phyloP scores from a whole-genome alignment of 2,797 vertebrate genomes.

The Chloroceryle inda region DNA sequence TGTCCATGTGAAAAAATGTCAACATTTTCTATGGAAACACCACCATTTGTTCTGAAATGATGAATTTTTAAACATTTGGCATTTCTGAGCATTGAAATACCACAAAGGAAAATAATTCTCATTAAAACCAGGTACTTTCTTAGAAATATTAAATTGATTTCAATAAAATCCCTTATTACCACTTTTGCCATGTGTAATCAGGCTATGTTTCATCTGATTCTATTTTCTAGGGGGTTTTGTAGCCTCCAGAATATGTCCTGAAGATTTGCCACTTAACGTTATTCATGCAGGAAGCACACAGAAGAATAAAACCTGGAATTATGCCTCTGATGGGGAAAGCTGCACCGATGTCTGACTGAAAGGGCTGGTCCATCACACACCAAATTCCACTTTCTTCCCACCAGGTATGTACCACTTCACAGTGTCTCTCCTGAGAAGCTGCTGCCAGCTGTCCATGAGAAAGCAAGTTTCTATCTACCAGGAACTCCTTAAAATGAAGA shows the following conservation, averaged over 20 bases:
- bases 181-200: background rate
- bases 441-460: background rate
- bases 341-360: background rate
- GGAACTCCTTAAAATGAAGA: background rate
- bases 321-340: background rate
- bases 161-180: background rate
- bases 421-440: background rate
- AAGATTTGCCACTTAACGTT: background rate
- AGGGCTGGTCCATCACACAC: background rate
- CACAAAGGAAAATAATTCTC: background rate
- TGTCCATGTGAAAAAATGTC: slow-evolving; percentile 9
- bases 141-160: background rate
- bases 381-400: background rate
- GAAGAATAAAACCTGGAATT: background rate
- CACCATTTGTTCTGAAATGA: background rate
- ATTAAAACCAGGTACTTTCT: background rate
- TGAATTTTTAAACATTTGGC: slow-evolving; percentile 18
- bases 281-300: background rate
- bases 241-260: background rate
- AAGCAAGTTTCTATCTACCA: background rate
- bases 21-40: background rate
- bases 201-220: background rate
- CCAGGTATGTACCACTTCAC: background rate
- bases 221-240: background rate
- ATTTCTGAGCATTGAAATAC: background rate